These are phyloP conservation scores for Papilio polyxenes DNA, from an alignment of 1,140 invertebrate genomes.

Conservation along the genomic window DNA sequence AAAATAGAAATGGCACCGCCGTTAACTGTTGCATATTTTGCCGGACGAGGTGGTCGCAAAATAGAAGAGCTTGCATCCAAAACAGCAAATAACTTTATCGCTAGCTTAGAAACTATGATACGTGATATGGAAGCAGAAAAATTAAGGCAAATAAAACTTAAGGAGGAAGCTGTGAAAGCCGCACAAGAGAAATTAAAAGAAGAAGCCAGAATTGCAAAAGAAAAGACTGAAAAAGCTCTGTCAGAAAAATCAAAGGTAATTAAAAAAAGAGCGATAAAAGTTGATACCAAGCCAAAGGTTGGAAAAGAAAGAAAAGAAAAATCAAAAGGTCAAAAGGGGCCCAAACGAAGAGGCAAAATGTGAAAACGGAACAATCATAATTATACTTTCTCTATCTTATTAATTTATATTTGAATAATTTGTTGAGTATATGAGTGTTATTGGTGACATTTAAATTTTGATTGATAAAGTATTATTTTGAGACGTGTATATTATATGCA, in stretches of 20 bases:
- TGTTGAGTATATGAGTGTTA: neutral
- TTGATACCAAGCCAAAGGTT: neutral
- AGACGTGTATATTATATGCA: neutral
- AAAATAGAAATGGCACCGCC: conserved; percentile 71
- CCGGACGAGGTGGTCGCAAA: conserved; percentile 57
- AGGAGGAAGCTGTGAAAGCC: conserved; percentile 55
- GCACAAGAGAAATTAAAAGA: conserved; percentile 55
- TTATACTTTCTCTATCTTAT: neutral
- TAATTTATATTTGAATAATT: neutral
- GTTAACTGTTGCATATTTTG: conserved; percentile 55
- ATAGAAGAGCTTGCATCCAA: conserved; percentile 56
- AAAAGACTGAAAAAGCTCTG: conserved; percentile 44
- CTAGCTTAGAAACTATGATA: conserved; percentile 50
- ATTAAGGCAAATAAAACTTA: conserved; percentile 48
- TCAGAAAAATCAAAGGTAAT: conserved; percentile 39
- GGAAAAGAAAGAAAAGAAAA: conserved; percentile 39
- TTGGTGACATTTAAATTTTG: neutral
- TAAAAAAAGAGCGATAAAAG: conserved; percentile 35
- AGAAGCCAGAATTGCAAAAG: conserved; percentile 44
- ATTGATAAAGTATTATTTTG: neutral
- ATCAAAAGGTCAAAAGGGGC: neutral
- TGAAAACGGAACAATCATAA: neutral
- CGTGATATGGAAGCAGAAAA: conserved; percentile 58
- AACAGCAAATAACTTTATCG: conserved; percentile 52
- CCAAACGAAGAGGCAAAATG: neutral